Evolutionary conservation across 2,888 invertebrate genomes (phyloP).

Genomic region (Minunthozetes semirufus): DNA sequence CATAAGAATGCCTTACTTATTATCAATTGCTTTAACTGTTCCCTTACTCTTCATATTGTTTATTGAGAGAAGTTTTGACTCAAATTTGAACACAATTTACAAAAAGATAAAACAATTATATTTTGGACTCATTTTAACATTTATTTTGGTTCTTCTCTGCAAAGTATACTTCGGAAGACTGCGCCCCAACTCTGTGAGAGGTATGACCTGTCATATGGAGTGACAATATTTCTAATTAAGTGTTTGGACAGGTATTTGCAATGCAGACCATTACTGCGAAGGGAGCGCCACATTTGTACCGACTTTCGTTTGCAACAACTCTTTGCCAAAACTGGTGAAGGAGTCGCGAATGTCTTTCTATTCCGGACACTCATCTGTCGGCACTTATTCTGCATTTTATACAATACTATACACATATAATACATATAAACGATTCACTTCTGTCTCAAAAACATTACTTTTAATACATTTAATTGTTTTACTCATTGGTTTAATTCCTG

Average conservation of each 20-base stretch:
- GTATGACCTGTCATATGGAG: not conserved
- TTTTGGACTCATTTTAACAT: slow-evolving; percentile 17
- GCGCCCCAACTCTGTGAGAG: not conserved
- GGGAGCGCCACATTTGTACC: not conserved
- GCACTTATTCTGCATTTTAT: slow-evolving; percentile 20
- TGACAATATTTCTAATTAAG: not conserved
- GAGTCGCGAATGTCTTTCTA: slow-evolving; percentile 33
- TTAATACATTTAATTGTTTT: not conserved
- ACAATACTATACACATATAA: slow-evolving; percentile 9
- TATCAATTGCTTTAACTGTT: not conserved
- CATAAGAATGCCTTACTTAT: not conserved
- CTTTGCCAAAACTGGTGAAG: not conserved
- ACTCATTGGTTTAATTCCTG: slow-evolving; percentile 5
- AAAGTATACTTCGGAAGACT: slow-evolving; percentile 18
- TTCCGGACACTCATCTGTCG: slow-evolving; percentile 35
- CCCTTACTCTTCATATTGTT: not conserved
- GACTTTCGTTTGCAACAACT: not conserved
- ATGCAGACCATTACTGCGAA: not conserved
- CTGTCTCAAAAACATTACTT: not conserved
- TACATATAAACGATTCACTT: slow-evolving; percentile 1
- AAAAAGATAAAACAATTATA: not conserved
- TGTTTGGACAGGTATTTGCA: not conserved
- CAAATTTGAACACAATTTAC: not conserved
- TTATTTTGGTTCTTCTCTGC: not conserved
- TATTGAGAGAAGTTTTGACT: not conserved